phyloP scores from a whole-genome alignment of 1,140 invertebrate species.

The Philopotamus ludificatus region DNA sequence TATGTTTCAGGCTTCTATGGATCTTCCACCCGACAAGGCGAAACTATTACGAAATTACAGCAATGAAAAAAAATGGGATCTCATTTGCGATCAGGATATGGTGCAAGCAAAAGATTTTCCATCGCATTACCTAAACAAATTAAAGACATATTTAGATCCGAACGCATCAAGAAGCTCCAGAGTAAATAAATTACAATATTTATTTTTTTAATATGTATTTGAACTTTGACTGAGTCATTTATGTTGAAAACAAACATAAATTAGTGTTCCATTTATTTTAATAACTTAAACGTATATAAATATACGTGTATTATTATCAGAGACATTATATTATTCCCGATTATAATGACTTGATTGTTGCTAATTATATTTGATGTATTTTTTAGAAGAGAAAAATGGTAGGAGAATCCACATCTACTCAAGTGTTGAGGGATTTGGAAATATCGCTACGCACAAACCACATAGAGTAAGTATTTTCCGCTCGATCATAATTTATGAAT shows the following conservation, averaged over 20 bases:
- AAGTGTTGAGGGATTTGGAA: conserved; percentile 95
- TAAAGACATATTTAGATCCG: conserved; percentile 92
- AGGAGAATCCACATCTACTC: conserved; percentile 95
- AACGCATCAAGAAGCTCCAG: conserved; percentile 91
- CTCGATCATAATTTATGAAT: too few relatives aligned
- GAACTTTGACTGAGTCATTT: too few relatives aligned
- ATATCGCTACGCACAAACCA: conserved; percentile 98
- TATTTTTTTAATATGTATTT: too few relatives aligned
- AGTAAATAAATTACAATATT: conserved; percentile 59
- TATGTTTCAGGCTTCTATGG: conserved; percentile 86
- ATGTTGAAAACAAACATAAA: too few relatives aligned
- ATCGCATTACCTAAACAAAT: conserved; percentile 89
- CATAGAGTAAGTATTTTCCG: conserved; percentile 91
- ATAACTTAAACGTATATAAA: too few relatives aligned
- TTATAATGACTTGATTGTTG: too few relatives aligned
- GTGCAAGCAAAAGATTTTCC: conserved; percentile 97
- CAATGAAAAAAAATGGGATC: conserved; percentile 98
- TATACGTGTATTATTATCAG: too few relatives aligned
- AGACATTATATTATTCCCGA: too few relatives aligned
- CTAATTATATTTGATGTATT: conserved; percentile 55
- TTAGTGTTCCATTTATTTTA: too few relatives aligned
- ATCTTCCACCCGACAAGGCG: conserved; percentile 97
- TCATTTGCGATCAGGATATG: conserved; percentile 99
- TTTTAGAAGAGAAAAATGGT: conserved; percentile 96
- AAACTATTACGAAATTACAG: conserved; percentile 96